Evolutionary conservation across 1,140 invertebrate genomes (phyloP).

Genomic region (Nasonia vitripennis): DNA sequence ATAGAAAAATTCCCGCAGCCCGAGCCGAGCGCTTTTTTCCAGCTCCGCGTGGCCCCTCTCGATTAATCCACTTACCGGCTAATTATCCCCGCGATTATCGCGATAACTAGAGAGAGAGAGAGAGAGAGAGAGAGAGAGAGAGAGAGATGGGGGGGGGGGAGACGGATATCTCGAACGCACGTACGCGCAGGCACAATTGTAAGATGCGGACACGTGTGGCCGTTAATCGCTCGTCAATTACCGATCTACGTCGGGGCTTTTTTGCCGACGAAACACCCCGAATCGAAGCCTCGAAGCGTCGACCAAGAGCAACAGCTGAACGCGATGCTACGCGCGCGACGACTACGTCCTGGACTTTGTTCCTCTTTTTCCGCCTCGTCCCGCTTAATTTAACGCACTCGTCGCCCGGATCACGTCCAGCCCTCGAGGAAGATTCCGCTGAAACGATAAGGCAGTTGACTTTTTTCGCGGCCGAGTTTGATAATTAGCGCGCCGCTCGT

Average conservation of each 20-base stretch:
- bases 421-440: slow-evolving; percentile 11
- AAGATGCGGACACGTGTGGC: slow-evolving; percentile 25
- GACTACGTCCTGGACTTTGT: not conserved
- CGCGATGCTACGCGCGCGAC: not conserved
- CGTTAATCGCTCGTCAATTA: slow-evolving; percentile 55
- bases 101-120: not conserved
- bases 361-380: not conserved
- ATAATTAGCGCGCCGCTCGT: not conserved
- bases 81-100: slow-evolving; percentile 13
- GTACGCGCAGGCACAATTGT: slow-evolving; percentile 9
- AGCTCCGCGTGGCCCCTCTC: not conserved
- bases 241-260: slow-evolving; percentile 22
- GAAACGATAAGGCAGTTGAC: not conserved
- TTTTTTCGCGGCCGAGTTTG: slow-evolving; percentile 5
- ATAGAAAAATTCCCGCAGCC: not conserved
- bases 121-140: not conserved
- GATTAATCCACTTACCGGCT: slow-evolving; percentile 34
- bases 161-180: slow-evolving; percentile 20
- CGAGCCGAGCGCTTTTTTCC: not conserved
- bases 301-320: not conserved
- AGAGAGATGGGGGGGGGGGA: not conserved
- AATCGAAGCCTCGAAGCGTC: not conserved
- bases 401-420: not conserved
- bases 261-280: slow-evolving; percentile 18
- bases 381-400: slow-evolving; percentile 21